Conservation (phyloP, 2,888 invertebrate genomes). For the Leistus spinibarbis region DNA sequence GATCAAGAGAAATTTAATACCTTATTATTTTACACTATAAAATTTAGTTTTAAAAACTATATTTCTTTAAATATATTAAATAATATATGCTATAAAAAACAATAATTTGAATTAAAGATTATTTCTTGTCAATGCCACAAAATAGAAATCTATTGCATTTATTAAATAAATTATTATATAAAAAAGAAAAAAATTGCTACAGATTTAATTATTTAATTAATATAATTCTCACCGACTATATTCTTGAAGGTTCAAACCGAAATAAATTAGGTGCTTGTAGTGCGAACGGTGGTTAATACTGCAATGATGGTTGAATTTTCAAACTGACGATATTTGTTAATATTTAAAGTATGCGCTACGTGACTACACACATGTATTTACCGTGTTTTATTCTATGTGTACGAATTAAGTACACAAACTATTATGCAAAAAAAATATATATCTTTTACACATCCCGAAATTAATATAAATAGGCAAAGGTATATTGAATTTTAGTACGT, state of each 20-base stretch:
- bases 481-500: background rate
- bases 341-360: slow-evolving; percentile 18
- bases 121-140: no score
- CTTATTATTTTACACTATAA: no score
- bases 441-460: background rate
- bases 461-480: background rate
- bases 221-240: background rate
- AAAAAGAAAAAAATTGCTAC: background rate
- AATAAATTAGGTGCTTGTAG: background rate
- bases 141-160: no score
- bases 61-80: no score
- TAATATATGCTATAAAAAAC: no score
- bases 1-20: no score
- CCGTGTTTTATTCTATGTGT: background rate
- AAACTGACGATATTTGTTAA: slow-evolving; percentile 31
- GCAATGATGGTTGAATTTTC: background rate
- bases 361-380: slow-evolving; percentile 30
- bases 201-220: background rate
- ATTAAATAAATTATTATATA: no score
- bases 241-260: background rate
- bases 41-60: no score
- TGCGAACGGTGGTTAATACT: background rate
- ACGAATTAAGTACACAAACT: background rate
- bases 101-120: no score
- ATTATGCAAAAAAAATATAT: background rate